These are phyloP conservation scores for Sinohyriopsis cumingii DNA, from an alignment of 2,888 invertebrate species.

Conservation along the genomic window DNA sequence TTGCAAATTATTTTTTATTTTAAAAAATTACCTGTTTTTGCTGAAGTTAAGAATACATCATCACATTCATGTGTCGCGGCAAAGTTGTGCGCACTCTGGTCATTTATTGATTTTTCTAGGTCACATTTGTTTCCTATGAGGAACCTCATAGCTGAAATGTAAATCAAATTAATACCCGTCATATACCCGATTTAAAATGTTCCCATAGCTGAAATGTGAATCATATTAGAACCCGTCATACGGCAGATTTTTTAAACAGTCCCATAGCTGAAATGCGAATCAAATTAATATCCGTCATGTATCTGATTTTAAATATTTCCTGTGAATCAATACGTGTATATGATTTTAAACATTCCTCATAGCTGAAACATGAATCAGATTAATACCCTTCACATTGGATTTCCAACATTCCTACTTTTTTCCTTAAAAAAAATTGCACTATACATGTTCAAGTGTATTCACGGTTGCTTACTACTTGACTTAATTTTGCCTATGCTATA, in stretches of 20 bases:
- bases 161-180: background rate
- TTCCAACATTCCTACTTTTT: too few relatives aligned
- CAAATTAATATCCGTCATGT: background rate
- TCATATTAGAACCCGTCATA: too few relatives aligned
- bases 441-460: background rate
- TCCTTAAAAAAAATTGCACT: background rate
- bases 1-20: background rate
- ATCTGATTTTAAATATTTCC: background rate
- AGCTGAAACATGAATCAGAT: too few relatives aligned
- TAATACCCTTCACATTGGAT: too few relatives aligned
- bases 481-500: too few relatives aligned
- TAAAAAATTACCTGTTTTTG: conserved; percentile 43
- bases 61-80: conserved; percentile 40
- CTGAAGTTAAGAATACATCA: conserved; percentile 43
- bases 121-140: conserved; percentile 54
- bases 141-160: conserved; percentile 43
- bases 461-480: conserved; percentile 1
- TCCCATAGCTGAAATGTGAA: background rate
- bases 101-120: conserved; percentile 22
- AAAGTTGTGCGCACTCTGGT: conserved; percentile 38
- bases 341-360: too few relatives aligned
- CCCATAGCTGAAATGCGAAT: background rate
- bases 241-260: too few relatives aligned
- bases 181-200: background rate
- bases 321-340: too few relatives aligned